Conservation (phyloP, 1,140 invertebrate genomes). For the Drosophila subpulchrella region DNA sequence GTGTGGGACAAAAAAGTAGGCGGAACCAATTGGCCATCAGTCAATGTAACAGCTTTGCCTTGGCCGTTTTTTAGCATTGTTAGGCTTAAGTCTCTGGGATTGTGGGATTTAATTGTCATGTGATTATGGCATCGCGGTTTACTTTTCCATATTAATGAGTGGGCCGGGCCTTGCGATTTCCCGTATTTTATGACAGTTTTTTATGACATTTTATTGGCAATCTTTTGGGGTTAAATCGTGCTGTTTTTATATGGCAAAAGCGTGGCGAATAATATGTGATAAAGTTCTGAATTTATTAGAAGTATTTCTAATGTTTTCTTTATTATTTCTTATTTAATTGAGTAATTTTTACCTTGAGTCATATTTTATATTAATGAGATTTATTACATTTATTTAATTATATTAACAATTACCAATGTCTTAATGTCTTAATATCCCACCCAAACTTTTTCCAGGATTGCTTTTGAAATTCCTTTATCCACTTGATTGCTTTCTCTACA, state of each 20-base stretch:
- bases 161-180: slow-evolving; percentile 37
- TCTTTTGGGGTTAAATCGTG: slow-evolving; percentile 25
- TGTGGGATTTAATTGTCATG: slow-evolving; percentile 69
- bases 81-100: slow-evolving; percentile 30
- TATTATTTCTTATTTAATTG: too few species aligned
- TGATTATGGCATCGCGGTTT: slow-evolving; percentile 35
- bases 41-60: slow-evolving; percentile 66
- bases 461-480: background rate
- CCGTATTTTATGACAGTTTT: slow-evolving; percentile 57
- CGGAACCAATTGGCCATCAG: slow-evolving; percentile 76
- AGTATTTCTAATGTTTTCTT: too few species aligned
- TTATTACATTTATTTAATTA: too few species aligned
- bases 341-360: background rate
- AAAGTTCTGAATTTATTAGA: background rate
- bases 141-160: slow-evolving; percentile 68
- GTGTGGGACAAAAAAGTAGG: slow-evolving; percentile 57
- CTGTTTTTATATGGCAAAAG: slow-evolving; percentile 42
- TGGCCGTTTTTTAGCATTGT: slow-evolving; percentile 61
- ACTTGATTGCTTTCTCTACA: background rate
- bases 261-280: slow-evolving; percentile 26
- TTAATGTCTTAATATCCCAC: background rate
- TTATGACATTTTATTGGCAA: slow-evolving; percentile 50
- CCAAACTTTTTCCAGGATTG: background rate
- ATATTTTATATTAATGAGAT: too few species aligned
- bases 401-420: too few species aligned